Evolutionary conservation across 2,888 invertebrate genomes (phyloP).

Genomic region (Lamellibrachia columna): DNA sequence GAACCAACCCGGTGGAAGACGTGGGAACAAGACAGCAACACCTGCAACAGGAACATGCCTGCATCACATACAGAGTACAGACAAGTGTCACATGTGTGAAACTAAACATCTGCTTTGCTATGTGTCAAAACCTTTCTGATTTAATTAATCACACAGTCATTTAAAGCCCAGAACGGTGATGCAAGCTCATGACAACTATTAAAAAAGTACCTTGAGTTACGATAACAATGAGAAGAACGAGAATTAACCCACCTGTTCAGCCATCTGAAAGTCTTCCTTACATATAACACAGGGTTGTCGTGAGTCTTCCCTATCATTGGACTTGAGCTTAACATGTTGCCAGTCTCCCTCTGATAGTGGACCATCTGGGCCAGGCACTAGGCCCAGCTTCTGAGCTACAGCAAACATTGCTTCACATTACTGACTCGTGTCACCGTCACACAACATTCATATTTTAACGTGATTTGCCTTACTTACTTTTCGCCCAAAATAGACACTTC

Average conservation of each 20-base stretch:
- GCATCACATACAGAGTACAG: not conserved
- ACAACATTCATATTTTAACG: no score
- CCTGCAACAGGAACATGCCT: constrained; percentile 20
- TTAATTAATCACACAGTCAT: no score
- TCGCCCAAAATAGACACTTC: no score
- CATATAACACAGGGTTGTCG: constrained; percentile 65
- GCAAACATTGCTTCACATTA: not conserved
- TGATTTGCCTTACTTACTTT: no score
- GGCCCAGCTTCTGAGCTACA: constrained; percentile 61
- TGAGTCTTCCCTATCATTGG: constrained; percentile 62
- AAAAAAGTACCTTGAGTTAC: not conserved
- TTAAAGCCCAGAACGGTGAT: not conserved
- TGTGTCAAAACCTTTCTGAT: no score
- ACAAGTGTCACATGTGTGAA: no score
- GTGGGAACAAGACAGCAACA: constrained; percentile 31
- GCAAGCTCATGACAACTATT: not conserved
- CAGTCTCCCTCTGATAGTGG: constrained; percentile 61
- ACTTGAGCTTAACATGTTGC: constrained; percentile 57
- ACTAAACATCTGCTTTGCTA: no score
- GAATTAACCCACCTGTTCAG: constrained; percentile 52
- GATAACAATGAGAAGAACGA: not conserved
- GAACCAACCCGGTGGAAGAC: constrained; percentile 31
- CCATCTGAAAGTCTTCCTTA: constrained; percentile 64
- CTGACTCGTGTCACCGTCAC: no score
- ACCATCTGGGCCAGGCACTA: constrained; percentile 54